Percentiles rank a stretch among this genome's conserved stretches.
Evolutionary conservation across 2,113 vertebrate genomes (phyloP).

Genomic region (Ailuropoda melanoleuca): DNA sequence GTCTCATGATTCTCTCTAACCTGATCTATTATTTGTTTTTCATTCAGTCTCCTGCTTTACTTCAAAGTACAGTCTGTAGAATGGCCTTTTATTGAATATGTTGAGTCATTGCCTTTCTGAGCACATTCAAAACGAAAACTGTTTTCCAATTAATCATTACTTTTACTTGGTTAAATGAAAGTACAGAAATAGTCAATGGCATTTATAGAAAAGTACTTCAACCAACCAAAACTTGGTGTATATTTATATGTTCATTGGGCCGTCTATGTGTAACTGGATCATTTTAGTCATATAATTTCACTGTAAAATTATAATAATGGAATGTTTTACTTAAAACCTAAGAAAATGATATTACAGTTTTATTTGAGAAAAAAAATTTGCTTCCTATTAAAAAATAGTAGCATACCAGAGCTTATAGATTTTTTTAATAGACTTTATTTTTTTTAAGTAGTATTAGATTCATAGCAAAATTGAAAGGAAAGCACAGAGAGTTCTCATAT

Average conservation of each 20-base stretch:
- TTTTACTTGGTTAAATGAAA: constrained; percentile 36
- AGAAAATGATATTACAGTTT: neutral
- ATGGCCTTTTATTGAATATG: constrained; percentile 14
- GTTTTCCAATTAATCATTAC: constrained; percentile 49
- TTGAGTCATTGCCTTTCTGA: neutral
- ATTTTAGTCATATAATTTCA: constrained; percentile 37
- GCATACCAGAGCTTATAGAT: neutral
- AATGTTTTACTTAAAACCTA: constrained; percentile 26
- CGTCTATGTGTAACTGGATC: neutral
- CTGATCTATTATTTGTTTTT: neutral
- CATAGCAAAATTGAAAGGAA: neutral
- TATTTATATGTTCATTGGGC: neutral
- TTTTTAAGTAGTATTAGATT: neutral
- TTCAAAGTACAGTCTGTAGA: neutral
- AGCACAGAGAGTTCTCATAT: neutral
- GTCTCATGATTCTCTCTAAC: neutral
- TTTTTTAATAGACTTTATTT: neutral
- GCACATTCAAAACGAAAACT: neutral
- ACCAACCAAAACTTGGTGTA: neutral
- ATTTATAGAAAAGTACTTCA: neutral
- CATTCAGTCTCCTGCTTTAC: neutral
- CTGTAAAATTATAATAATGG: constrained; percentile 26
- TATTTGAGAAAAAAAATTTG: neutral
- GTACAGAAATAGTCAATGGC: neutral
- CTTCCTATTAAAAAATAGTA: neutral